Evolutionary conservation across 2,888 invertebrate species (phyloP).

Genomic region (Calephelis perditalis): DNA sequence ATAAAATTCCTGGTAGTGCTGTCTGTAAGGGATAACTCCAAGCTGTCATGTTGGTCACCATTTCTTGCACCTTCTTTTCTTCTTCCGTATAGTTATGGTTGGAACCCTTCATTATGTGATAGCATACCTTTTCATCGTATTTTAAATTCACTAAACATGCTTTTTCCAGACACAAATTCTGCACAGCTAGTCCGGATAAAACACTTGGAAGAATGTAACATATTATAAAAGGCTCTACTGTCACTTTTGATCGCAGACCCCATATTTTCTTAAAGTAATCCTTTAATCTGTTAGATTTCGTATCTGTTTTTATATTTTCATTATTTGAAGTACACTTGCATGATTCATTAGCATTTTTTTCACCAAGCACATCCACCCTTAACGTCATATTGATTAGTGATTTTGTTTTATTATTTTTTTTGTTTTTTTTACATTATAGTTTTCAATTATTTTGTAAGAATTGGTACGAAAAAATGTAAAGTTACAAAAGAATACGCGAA

Average conservation of each 20-base stretch:
- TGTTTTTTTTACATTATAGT: slow-evolving; percentile 36
- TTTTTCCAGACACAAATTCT: slow-evolving; percentile 77
- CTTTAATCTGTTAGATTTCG: slow-evolving; percentile 53
- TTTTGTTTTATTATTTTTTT: slow-evolving; percentile 53
- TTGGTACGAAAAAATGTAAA: slow-evolving; percentile 26
- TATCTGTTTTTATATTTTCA: slow-evolving; percentile 52
- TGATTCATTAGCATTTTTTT: slow-evolving; percentile 58
- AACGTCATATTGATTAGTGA: slow-evolving; percentile 60
- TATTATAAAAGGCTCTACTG: slow-evolving; percentile 83
- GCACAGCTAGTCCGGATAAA: slow-evolving; percentile 80
- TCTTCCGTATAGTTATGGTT: slow-evolving; percentile 59
- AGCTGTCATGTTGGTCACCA: slow-evolving; percentile 77
- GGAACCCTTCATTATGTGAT: slow-evolving; percentile 64
- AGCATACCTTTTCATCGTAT: slow-evolving; percentile 74
- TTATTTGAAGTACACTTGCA: slow-evolving; percentile 56
- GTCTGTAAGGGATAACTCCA: slow-evolving; percentile 79
- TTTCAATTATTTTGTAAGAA: slow-evolving; percentile 15
- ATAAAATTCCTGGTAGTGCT: slow-evolving; percentile 74
- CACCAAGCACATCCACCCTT: slow-evolving; percentile 69
- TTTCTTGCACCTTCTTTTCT: slow-evolving; percentile 66
- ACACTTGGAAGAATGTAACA: slow-evolving; percentile 82
- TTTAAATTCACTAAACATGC: slow-evolving; percentile 76
- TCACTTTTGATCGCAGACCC: slow-evolving; percentile 64
- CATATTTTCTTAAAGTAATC: slow-evolving; percentile 59
- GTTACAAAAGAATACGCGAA: not conserved